These are phyloP conservation scores for Lasius platythorax DNA, from an alignment of 2,888 invertebrate genomes.

Conservation along the genomic window DNA sequence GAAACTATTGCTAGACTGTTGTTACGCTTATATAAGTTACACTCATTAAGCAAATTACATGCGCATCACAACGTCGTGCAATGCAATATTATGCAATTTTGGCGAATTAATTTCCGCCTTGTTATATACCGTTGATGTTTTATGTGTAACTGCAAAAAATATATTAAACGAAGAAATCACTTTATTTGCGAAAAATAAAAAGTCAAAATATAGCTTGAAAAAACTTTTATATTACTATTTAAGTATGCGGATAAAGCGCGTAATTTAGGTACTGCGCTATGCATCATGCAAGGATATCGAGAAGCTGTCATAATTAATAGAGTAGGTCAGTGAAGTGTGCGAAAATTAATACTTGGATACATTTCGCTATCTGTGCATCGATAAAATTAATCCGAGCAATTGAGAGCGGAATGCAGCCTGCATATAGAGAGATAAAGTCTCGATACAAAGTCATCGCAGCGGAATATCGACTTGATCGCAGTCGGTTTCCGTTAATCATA, in stretches of 20 bases:
- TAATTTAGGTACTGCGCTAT: not conserved
- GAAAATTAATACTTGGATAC: not conserved
- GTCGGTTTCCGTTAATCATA: conserved; percentile 58
- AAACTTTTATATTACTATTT: not conserved
- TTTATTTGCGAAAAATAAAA: not conserved
- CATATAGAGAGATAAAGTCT: not conserved
- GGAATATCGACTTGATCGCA: conserved; percentile 9
- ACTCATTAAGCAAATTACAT: conserved; percentile 20
- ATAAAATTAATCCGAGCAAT: not conserved
- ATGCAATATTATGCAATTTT: conserved; percentile 3
- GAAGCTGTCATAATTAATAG: not conserved
- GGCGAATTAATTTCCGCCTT: not conserved
- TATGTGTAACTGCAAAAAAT: not conserved
- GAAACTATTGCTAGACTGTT: conserved; percentile 11
- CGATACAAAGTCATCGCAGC: not conserved
- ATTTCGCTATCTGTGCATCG: not conserved
- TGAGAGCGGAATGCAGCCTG: not conserved
- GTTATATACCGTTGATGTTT: not conserved
- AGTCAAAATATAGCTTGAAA: not conserved
- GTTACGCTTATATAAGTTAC: conserved; percentile 14
- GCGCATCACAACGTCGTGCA: not conserved
- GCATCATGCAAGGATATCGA: not conserved
- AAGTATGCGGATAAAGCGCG: not conserved
- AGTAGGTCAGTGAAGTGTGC: not conserved
- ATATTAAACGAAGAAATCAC: not conserved